Conservation (phyloP, 2,888 invertebrate species). For the Drosophila putrida region DNA sequence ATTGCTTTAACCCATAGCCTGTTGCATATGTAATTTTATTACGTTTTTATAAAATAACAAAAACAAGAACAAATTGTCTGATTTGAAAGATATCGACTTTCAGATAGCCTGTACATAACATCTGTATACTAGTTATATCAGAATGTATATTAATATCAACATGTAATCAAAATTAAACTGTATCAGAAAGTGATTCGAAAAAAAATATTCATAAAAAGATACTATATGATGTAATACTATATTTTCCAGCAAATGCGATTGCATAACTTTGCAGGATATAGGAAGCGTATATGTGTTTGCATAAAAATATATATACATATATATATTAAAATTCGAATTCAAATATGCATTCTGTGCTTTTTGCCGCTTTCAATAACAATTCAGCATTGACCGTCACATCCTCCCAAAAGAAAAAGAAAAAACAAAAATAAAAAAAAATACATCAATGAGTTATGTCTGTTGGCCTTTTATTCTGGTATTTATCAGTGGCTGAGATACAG, state of each 20-base stretch:
- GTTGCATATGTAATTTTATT: slow-evolving; percentile 29
- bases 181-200: background rate
- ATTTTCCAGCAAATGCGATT: background rate
- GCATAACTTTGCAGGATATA: slow-evolving; percentile 5
- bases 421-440: too few species aligned
- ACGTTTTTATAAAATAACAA: background rate
- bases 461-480: background rate
- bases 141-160: background rate
- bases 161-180: background rate
- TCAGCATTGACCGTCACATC: slow-evolving; percentile 6
- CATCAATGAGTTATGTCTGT: background rate
- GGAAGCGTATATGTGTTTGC: background rate
- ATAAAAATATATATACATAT: slow-evolving; percentile 2
- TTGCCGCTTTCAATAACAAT: slow-evolving; percentile 13
- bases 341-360: background rate
- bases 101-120: background rate
- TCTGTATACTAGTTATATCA: background rate
- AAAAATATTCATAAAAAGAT: background rate
- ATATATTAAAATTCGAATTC: background rate
- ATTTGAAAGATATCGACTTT: background rate
- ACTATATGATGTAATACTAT: too few species aligned
- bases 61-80: background rate
- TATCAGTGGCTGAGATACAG: slow-evolving; percentile 6
- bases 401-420: background rate
- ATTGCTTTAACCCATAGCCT: slow-evolving; percentile 1